Evolutionary conservation across 1,140 invertebrate species (phyloP).

Genomic region (Pseudomyrmex cubaensis): DNA sequence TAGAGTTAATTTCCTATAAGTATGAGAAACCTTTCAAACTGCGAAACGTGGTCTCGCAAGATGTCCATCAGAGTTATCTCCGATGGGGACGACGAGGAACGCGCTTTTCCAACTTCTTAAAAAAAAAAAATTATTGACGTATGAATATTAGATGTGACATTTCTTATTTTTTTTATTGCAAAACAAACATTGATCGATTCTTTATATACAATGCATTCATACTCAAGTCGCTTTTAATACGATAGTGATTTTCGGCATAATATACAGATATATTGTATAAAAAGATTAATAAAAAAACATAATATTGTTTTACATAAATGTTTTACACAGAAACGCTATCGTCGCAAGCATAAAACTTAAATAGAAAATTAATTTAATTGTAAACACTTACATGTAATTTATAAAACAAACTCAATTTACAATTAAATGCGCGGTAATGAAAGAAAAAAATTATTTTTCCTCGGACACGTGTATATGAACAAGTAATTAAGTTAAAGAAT

Average conservation of each 20-base stretch:
- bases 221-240: background rate
- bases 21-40: conserved; percentile 30
- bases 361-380: background rate
- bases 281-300: background rate
- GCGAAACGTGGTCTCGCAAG: conserved; percentile 1
- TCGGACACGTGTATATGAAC: conserved; percentile 2
- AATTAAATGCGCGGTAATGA: background rate
- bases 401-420: conserved; percentile 8
- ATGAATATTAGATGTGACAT: background rate
- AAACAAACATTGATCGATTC: conserved; percentile 1
- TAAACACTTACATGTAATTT: no score
- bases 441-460: background rate
- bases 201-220: background rate
- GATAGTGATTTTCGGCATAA: background rate
- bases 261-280: background rate
- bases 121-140: conserved; percentile 1
- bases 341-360: background rate
- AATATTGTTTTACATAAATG: background rate
- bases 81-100: background rate
- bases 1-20: conserved; percentile 22
- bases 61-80: conserved; percentile 40
- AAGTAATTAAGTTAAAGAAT: conserved; percentile 50
- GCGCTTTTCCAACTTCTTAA: background rate
- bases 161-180: background rate
- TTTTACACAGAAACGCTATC: background rate